A percentile compares a stretch with the other conserved stretches of the same genome.
Evolutionary conservation across 2,888 invertebrate species (phyloP).

Genomic region (Drosophila meridionalis): DNA sequence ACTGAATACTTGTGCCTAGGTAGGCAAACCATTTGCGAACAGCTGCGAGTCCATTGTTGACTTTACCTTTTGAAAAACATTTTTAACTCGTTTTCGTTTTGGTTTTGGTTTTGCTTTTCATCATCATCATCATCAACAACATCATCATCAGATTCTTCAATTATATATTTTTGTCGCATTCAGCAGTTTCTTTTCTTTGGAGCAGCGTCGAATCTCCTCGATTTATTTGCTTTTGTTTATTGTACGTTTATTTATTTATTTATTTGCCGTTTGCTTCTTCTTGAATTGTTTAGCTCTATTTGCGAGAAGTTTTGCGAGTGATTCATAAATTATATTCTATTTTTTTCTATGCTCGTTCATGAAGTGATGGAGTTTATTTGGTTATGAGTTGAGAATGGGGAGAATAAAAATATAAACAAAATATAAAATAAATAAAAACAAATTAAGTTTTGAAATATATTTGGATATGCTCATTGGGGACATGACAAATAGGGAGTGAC

Average conservation of each 20-base stretch:
- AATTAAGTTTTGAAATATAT: not conserved
- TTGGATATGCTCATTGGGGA: not conserved
- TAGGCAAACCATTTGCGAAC: constrained; percentile 70
- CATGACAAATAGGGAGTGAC: not conserved
- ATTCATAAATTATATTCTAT: constrained; percentile 49
- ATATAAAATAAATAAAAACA: no score
- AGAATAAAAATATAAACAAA: no score
- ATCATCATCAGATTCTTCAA: constrained; percentile 35
- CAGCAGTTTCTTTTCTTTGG: constrained; percentile 44
- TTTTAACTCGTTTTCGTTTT: constrained; percentile 45
- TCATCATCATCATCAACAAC: constrained; percentile 37
- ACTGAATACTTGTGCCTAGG: constrained; percentile 71
- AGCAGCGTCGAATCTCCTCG: constrained; percentile 21
- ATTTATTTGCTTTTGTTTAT: constrained; percentile 21
- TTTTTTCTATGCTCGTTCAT: not conserved
- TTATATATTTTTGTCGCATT: constrained; percentile 44
- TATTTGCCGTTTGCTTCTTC: constrained; percentile 20
- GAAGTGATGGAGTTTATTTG: not conserved
- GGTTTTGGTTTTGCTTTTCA: constrained; percentile 46
- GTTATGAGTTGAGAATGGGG: no score
- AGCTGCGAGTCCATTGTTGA: constrained; percentile 65
- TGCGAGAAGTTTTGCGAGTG: constrained; percentile 46
- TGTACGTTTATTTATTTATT: constrained; percentile 42
- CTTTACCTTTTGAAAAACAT: constrained; percentile 60
- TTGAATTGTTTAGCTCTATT: constrained; percentile 67